Base-by-base conservation (phyloP, 2,797 vertebrate genomes). In the Melanotaenia parkinsoni region DNA sequence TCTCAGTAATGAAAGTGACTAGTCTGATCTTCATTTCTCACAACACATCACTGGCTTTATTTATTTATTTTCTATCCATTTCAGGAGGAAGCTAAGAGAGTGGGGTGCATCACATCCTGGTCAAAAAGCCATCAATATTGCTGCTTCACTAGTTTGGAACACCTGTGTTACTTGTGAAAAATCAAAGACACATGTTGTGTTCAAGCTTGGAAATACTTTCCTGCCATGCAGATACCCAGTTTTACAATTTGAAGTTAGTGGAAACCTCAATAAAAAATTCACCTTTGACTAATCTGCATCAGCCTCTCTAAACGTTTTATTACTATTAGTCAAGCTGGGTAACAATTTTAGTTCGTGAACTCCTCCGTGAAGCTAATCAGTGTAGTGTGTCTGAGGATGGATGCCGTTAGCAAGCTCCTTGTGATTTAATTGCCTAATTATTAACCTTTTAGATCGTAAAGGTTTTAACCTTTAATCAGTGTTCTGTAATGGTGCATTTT, bases 21-120 rank as follows among this genome's bases (percentile, higher is more conserved):
- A 68, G 66, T 64, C 74, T 81, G 84, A 87, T 90, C 82, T 80
- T 58, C 61, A 81, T 83, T 72, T 69, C 82, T 72, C 84, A 89
- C 58, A 77, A 83, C 70, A 67, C 70, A 74, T 81, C 57, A 3
- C 35, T 75, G 51, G 63, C 38, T 32, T 32, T 32, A 32, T 32
- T 32, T 32, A 32, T 32, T 32, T 32, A 81, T 69, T 84, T 53
- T 76, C 9, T 0, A 58, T 56, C 54, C 61, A 60, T 84, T 78
- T 74, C 70, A 60, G 66, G 59, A 62, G 35, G 3, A 47, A 58
- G 63, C 70, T 37, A 33, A 60, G 71, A 65, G 32, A 67, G 12
- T 13, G 40, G 18, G 58, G 70, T 16, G n/a, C 65, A 74, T 67
- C 53, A 65, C n/a, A 61, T 58, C 43, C 35, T 45, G 14, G 30